These are phyloP conservation scores for Anagrus nilaparvatae DNA, from an alignment of 1,140 invertebrate genomes.

Conservation along the genomic window DNA sequence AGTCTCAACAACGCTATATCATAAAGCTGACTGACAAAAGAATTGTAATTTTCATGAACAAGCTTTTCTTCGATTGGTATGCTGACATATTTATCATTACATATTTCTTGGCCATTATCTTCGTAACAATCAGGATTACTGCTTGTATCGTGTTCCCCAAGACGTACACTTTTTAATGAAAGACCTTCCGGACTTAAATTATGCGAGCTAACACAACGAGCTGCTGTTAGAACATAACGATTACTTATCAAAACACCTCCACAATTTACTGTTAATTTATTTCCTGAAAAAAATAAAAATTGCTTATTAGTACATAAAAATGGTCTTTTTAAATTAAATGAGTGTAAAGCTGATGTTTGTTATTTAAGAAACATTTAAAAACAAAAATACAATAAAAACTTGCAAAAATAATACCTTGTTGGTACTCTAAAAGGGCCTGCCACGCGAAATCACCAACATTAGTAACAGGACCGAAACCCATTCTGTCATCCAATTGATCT, in stretches of 20 bases:
- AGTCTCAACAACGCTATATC: constrained; percentile 58
- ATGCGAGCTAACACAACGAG: constrained; percentile 68
- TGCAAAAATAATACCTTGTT: constrained; percentile 37
- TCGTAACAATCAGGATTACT: background rate
- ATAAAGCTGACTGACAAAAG: constrained; percentile 41
- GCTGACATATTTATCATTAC: constrained; percentile 32
- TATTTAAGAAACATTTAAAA: too few species aligned
- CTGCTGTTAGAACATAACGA: constrained; percentile 67
- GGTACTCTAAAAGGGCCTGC: constrained; percentile 60
- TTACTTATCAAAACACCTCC: constrained; percentile 59
- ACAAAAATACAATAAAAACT: too few species aligned
- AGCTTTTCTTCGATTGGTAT: constrained; percentile 47
- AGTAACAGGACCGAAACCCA: constrained; percentile 51
- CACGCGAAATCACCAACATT: constrained; percentile 59
- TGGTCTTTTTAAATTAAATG: too few species aligned
- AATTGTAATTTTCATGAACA: constrained; percentile 52
- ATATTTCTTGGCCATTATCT: background rate
- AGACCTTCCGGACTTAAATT: constrained; percentile 27
- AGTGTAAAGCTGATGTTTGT: too few species aligned
- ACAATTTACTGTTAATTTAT: constrained; percentile 44
- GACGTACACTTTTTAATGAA: background rate
- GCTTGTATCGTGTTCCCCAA: background rate
- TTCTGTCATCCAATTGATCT: constrained; percentile 33
- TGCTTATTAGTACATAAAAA: too few species aligned
- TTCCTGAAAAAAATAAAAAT: constrained; percentile 29